Evolutionary conservation across 2,888 invertebrate genomes (phyloP).

Genomic region (Sarcophaga carnaria): DNA sequence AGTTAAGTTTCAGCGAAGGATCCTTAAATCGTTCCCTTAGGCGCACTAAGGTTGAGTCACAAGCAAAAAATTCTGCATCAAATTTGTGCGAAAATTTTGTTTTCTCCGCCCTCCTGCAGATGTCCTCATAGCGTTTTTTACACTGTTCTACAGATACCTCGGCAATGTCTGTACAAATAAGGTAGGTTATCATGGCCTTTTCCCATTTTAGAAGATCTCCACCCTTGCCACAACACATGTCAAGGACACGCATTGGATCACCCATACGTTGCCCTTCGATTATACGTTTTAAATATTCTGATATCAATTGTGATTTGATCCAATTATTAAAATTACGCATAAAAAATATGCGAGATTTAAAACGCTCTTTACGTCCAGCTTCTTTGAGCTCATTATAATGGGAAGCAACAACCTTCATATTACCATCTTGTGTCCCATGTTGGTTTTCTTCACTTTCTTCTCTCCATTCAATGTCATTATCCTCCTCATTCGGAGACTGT

Average conservation of each 20-base stretch:
- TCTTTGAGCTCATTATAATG: conserved; percentile 97
- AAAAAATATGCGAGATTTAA: conserved; percentile 94
- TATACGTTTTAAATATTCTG: conserved; percentile 88
- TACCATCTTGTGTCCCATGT: conserved; percentile 68
- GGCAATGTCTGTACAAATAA: conserved; percentile 97
- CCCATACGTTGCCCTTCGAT: conserved; percentile 86
- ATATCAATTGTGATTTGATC: conserved; percentile 97
- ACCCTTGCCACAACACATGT: conserved; percentile 99
- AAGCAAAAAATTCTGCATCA: conserved; percentile 94
- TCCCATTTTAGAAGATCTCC: conserved; percentile 99
- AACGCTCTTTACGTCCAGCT: conserved; percentile 89
- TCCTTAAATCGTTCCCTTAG: conserved; percentile 90
- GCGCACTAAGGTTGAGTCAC: conserved; percentile 94
- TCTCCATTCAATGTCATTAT: conserved; percentile 34
- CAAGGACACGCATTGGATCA: conserved; percentile 89
- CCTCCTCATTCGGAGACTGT: conserved; percentile 13
- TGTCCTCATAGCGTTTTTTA: conserved; percentile 90
- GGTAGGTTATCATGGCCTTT: conserved; percentile 89
- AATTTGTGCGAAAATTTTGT: conserved; percentile 83
- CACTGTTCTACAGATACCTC: conserved; percentile 96
- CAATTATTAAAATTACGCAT: conserved; percentile 99
- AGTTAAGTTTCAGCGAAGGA: conserved; percentile 90
- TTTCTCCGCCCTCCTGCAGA: conserved; percentile 81
- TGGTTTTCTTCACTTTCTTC: conserved; percentile 41
- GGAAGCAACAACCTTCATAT: conserved; percentile 87